These are phyloP conservation scores for Actenoides lindsayi DNA, from an alignment of 2,113 vertebrate species.

Conservation along the genomic window DNA sequence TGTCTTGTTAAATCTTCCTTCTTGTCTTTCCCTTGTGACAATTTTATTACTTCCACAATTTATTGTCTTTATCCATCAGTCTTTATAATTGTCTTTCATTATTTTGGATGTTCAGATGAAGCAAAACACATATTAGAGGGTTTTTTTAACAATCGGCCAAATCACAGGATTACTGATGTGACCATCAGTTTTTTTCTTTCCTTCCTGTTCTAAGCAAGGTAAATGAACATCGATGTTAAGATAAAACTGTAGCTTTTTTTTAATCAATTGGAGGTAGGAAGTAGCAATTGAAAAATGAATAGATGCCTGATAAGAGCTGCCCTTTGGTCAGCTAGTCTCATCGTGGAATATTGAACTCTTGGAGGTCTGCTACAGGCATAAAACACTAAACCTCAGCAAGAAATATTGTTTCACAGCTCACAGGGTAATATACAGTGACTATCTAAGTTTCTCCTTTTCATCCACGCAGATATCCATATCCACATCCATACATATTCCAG, in stretches of 20 bases:
- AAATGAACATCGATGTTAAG: background rate
- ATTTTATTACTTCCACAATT: slow-evolving; percentile 31
- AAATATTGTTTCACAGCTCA: background rate
- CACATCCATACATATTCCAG: background rate
- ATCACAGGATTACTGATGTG: background rate
- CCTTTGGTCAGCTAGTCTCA: background rate
- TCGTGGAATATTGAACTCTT: background rate
- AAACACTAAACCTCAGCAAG: background rate
- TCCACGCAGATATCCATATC: background rate
- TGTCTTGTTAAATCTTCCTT: slow-evolving; percentile 43
- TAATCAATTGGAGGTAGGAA: background rate
- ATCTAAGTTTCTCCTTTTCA: background rate
- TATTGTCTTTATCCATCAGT: slow-evolving; percentile 19
- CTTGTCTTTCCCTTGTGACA: slow-evolving; percentile 29
- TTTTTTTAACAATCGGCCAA: background rate
- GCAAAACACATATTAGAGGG: background rate
- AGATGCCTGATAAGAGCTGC: background rate
- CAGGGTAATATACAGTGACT: background rate
- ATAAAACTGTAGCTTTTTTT: background rate
- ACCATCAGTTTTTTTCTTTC: background rate
- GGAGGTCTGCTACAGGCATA: background rate
- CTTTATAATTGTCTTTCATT: background rate
- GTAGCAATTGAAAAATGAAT: background rate
- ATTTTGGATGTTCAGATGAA: background rate
- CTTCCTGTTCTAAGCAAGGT: background rate